Conservation (phyloP, 2,888 invertebrate species). For the Julus scandinavius region DNA sequence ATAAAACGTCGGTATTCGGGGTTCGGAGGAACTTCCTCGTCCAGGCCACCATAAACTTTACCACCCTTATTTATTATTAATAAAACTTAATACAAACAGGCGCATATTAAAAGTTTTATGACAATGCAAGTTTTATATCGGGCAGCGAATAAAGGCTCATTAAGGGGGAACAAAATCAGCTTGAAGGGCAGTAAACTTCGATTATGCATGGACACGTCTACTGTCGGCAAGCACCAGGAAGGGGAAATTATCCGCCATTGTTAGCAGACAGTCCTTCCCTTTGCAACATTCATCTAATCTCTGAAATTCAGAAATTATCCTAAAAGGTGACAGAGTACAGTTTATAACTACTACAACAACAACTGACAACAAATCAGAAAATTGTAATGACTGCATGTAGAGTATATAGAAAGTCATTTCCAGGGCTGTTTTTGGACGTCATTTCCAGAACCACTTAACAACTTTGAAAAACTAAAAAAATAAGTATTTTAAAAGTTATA, state of each 20-base stretch:
- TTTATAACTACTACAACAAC: too few relatives aligned
- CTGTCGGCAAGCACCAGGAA: not conserved
- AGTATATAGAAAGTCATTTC: too few relatives aligned
- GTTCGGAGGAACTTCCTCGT: not conserved
- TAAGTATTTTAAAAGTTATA: too few relatives aligned
- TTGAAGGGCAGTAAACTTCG: slow-evolving; percentile 7
- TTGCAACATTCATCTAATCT: too few relatives aligned
- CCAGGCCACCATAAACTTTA: slow-evolving; percentile 34
- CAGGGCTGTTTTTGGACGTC: too few relatives aligned
- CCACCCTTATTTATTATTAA: slow-evolving; percentile 44
- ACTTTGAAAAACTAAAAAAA: too few relatives aligned
- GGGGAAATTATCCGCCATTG: not conserved
- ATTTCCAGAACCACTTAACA: too few relatives aligned
- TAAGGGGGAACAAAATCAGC: slow-evolving; percentile 35
- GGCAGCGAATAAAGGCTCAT: slow-evolving; percentile 26
- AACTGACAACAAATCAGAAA: too few relatives aligned
- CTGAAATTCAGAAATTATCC: too few relatives aligned
- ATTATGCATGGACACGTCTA: not conserved
- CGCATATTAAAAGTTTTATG: slow-evolving; percentile 45
- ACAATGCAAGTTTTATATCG: slow-evolving; percentile 9
- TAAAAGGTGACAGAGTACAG: too few relatives aligned
- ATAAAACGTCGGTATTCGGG: slow-evolving; percentile 20
- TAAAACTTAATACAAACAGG: slow-evolving; percentile 46
- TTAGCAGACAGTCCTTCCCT: not conserved
- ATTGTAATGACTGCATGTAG: too few relatives aligned